Conservation (phyloP, 2,888 invertebrate species). For the Aphidius colemani region DNA sequence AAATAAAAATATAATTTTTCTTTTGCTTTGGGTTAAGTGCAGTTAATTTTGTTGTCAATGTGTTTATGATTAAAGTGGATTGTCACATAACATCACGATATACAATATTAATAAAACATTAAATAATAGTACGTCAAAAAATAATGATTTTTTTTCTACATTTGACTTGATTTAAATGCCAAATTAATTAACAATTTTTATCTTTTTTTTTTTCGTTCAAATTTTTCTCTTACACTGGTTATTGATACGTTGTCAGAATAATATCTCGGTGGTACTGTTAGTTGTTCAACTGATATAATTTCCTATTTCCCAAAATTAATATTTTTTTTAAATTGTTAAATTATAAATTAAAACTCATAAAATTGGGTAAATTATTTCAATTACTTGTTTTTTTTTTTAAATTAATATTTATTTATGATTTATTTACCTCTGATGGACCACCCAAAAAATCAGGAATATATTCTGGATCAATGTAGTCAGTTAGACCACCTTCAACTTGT, state of each 20-base stretch:
- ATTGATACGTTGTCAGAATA: slow-evolving; percentile 19
- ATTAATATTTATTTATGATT: neutral
- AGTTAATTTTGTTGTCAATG: too few relatives aligned
- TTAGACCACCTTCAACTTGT: slow-evolving; percentile 77
- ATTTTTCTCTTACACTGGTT: slow-evolving; percentile 21
- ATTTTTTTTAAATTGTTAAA: slow-evolving; percentile 2
- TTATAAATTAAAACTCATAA: slow-evolving; percentile 14
- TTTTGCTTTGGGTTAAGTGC: too few relatives aligned
- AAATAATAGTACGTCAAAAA: too few relatives aligned
- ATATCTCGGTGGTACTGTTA: slow-evolving; percentile 25
- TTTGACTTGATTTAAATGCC: too few relatives aligned
- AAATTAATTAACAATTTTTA: neutral
- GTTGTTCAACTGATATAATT: slow-evolving; percentile 22
- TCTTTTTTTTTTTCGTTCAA: slow-evolving; percentile 1
- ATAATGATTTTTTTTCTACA: too few relatives aligned
- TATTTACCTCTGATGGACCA: slow-evolving; percentile 82
- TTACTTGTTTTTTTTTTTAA: neutral
- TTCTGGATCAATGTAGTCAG: slow-evolving; percentile 83
- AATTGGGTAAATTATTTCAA: slow-evolving; percentile 11
- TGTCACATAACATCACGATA: too few relatives aligned
- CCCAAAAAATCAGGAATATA: slow-evolving; percentile 91
- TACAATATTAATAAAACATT: too few relatives aligned
- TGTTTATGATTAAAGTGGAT: too few relatives aligned
- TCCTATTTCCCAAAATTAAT: slow-evolving; percentile 2
- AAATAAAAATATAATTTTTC: too few relatives aligned